These are phyloP conservation scores for Sarcophaga peregrina DNA, from an alignment of 1,140 invertebrate species.

Conservation along the genomic window DNA sequence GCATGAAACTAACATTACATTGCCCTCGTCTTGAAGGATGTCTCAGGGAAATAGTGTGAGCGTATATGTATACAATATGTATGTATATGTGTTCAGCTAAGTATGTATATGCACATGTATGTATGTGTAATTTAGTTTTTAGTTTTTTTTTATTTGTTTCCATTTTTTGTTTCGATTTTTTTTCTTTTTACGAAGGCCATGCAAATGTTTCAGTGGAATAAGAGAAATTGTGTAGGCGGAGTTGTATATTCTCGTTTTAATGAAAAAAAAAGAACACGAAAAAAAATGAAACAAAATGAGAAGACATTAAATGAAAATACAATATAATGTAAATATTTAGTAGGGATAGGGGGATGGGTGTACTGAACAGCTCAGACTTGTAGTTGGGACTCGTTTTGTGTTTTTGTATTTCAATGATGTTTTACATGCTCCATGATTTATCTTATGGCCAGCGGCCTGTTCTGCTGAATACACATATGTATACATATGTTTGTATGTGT, in stretches of 20 bases:
- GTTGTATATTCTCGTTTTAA: background rate
- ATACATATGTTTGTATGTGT: background rate
- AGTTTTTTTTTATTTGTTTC: background rate
- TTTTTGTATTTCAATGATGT: background rate
- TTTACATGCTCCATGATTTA: conserved; percentile 12
- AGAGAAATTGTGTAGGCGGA: background rate
- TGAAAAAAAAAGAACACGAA: background rate
- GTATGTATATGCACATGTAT: background rate
- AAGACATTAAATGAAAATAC: background rate
- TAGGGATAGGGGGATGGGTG: too few relatives aligned
- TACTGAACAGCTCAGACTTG: too few relatives aligned
- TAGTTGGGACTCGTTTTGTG: background rate
- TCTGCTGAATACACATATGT: background rate
- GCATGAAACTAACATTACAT: background rate
- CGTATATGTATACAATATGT: background rate
- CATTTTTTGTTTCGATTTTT: too few relatives aligned
- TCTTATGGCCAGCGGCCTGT: conserved; percentile 19
- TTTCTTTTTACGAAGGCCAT: background rate
- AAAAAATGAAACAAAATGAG: background rate
- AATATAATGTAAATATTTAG: background rate
- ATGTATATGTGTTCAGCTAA: too few relatives aligned
- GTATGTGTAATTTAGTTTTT: background rate
- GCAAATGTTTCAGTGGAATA: background rate
- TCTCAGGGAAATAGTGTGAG: background rate
- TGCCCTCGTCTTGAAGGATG: background rate